A percentile compares a stretch with the other conserved stretches of the same genome.
Conservation (phyloP, 2,113 vertebrate species). For the Macquaria australasica region DNA sequence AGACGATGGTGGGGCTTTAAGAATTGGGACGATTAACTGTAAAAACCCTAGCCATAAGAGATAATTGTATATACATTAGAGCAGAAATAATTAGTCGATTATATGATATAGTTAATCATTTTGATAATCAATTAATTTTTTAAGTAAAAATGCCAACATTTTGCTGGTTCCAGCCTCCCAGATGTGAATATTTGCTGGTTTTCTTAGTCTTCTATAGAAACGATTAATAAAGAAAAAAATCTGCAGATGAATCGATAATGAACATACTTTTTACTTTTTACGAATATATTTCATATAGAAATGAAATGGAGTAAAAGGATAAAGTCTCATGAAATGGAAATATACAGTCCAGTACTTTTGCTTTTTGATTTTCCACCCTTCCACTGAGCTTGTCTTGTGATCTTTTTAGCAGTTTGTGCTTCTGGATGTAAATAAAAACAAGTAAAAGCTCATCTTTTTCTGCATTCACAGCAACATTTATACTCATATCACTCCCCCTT, state of each 20-base stretch:
- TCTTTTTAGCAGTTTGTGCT: not conserved
- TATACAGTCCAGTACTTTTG: not conserved
- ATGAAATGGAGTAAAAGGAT: not conserved
- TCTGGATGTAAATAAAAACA: slow-evolving; percentile 10
- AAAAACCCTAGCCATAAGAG: too few relatives aligned
- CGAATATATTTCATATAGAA: not conserved
- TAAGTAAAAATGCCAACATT: not conserved
- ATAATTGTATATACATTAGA: too few relatives aligned
- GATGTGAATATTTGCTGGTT: not conserved
- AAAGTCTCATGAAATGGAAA: not conserved
- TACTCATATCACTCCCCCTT: not conserved
- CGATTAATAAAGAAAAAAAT: too few relatives aligned
- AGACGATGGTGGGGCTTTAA: not conserved
- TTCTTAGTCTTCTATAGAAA: not conserved
- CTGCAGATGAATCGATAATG: too few relatives aligned
- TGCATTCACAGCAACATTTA: slow-evolving; percentile 14
- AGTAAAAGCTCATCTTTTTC: not conserved
- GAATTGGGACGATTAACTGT: not conserved
- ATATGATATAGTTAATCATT: too few relatives aligned
- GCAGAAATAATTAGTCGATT: too few relatives aligned
- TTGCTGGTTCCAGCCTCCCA: not conserved
- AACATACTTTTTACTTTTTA: not conserved
- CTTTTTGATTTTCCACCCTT: not conserved
- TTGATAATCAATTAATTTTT: too few relatives aligned
- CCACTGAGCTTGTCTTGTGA: not conserved